Base-by-base conservation (phyloP, 2,797 vertebrate species). In the Todus mexicanus region DNA sequence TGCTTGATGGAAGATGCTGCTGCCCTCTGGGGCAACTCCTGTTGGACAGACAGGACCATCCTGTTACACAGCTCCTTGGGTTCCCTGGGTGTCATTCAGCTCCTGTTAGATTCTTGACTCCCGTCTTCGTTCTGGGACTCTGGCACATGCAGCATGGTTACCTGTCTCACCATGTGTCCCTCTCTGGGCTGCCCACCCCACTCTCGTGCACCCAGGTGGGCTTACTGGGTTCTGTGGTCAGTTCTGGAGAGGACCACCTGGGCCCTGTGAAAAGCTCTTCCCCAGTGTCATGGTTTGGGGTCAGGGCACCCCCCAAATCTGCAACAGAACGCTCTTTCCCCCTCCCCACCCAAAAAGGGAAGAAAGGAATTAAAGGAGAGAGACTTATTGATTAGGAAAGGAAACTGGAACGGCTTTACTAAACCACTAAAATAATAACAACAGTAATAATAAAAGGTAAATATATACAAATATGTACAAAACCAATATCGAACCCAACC, bases 81-180 rank as follows among this genome's bases (percentile, higher is more conserved):
- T 76, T 5, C 38, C 9, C 15, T 68, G 25, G 2, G 11, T 72
- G 21, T 54, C 6, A 2, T 75, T 84, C 10, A 7, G 23, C 18
- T 76, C 15, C 11, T 60, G 3, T 40, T 83, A 65, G 50, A 10
- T 78, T 92, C 65, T 80, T 53, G 26, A 53, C 35, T 70, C 3
- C 33, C 10, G 3, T 43, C 31, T 73, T 86, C 1, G 1, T 77
- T 71, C 22, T 72, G 72, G 16, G 17, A 31, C 22, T 37, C 23
- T 57, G 38, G 37, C 12, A 15, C 0, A 1, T 47, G 23, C 3
- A 5, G 9, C 11, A 4, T 2, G 1, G 17, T 91, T 79, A 37
- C 12, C 27, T 79, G 5, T 57, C 40, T 78, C 56, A 65, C 31
- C 9, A 2, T 42, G 54, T 80, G 23, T 64, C 7, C 7, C 6